A percentile compares a stretch with the other conserved stretches of the same genome.
Evolutionary conservation across 2,797 vertebrate genomes (phyloP).

Genomic region (Channallabes apus): DNA sequence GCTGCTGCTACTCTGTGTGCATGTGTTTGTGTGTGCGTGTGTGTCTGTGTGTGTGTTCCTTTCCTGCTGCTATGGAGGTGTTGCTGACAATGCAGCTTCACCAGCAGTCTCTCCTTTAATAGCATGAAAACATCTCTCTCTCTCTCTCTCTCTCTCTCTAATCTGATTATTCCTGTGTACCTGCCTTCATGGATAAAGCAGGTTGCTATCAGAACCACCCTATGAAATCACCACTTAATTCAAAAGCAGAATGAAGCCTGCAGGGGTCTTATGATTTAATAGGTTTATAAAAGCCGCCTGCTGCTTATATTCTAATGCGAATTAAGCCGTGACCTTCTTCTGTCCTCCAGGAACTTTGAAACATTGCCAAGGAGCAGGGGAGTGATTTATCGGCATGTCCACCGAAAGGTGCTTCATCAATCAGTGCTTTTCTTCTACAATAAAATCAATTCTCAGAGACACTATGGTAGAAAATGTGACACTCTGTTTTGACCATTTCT

Average conservation of each 20-base stretch:
- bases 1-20: neutral
- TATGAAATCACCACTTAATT: constrained; percentile 24
- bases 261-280: constrained; percentile 7
- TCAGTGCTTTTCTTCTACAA: neutral
- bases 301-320: constrained; percentile 12
- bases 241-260: constrained; percentile 1
- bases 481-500: neutral
- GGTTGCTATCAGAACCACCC: neutral
- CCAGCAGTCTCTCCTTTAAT: constrained; percentile 31
- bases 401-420: constrained; percentile 11
- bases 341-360: constrained; percentile 9
- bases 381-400: neutral
- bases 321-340: constrained; percentile 19
- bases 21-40: constrained; percentile 12
- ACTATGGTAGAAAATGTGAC: neutral
- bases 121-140: neutral
- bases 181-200: constrained; percentile 1
- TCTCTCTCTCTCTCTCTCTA: neutral
- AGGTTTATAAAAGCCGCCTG: neutral
- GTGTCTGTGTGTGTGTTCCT: neutral
- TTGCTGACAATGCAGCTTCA: constrained; percentile 31
- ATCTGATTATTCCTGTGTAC: neutral
- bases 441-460: neutral
- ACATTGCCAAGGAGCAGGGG: neutral
- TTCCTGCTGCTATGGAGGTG: constrained; percentile 19